Evolutionary conservation across 2,888 invertebrate genomes (phyloP).

Genomic region (Mythimna ferrago): DNA sequence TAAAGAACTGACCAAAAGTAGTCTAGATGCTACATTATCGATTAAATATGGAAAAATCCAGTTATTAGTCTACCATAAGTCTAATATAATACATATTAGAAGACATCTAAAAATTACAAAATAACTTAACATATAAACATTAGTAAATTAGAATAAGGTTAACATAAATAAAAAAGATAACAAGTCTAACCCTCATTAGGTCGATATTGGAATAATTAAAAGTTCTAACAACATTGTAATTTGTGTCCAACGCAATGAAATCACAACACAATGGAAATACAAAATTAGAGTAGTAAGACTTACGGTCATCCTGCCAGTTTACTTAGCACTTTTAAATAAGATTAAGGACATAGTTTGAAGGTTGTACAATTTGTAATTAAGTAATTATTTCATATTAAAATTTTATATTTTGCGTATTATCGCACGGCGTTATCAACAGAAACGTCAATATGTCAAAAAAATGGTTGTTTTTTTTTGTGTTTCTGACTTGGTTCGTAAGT

Average conservation of each 20-base stretch:
- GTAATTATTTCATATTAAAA: conserved; percentile 33
- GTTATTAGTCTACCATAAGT: conserved; percentile 4
- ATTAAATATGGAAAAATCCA: conserved; percentile 2
- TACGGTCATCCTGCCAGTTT: conserved; percentile 57
- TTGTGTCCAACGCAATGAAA: conserved; percentile 27
- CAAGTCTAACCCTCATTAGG: conserved; percentile 1
- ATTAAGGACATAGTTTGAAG: conserved; percentile 38
- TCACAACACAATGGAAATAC: conserved; percentile 16
- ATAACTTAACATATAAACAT: not conserved
- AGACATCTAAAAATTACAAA: not conserved
- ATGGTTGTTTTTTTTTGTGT: not conserved
- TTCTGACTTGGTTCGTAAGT: not conserved
- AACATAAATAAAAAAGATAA: conserved; percentile 16
- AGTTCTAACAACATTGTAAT: conserved; percentile 38
- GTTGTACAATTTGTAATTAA: not conserved
- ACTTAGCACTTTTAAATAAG: conserved; percentile 36
- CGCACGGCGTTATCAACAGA: conserved; percentile 20
- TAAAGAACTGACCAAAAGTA: not conserved
- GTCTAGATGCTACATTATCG: not conserved
- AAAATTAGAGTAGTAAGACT: conserved; percentile 30
- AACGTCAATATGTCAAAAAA: not conserved
- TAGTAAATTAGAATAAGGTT: not conserved
- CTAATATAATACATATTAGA: not conserved
- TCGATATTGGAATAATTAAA: conserved; percentile 12
- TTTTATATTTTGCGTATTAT: not conserved